Conservation (phyloP, 2,113 vertebrate species). For the Pachypanchax playfairii region DNA sequence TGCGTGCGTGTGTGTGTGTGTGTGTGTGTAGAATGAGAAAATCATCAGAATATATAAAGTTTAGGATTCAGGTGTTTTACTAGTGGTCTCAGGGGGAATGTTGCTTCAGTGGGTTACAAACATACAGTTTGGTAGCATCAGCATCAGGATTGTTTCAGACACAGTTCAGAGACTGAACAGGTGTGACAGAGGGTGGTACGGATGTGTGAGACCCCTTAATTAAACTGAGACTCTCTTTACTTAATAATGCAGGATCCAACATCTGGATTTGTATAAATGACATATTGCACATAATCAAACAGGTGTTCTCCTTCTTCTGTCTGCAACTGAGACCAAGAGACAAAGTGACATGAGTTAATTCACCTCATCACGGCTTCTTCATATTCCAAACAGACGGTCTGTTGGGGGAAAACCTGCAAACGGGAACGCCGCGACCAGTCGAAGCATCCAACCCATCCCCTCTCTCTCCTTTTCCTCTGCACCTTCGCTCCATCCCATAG, state of each 20-base stretch:
- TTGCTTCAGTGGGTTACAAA: constrained; percentile 38
- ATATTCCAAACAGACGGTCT: constrained; percentile 28
- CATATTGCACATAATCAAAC: constrained; percentile 15
- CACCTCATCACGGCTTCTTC: constrained; percentile 24
- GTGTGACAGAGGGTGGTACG: constrained; percentile 67
- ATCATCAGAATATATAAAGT: neutral
- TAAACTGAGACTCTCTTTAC: constrained; percentile 42
- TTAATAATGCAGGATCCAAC: constrained; percentile 43
- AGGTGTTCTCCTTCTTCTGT: constrained; percentile 13
- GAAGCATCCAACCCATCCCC: constrained; percentile 43
- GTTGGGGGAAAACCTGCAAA: constrained; percentile 47
- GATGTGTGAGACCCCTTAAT: constrained; percentile 28
- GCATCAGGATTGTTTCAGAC: constrained; percentile 62
- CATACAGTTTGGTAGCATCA: constrained; percentile 74
- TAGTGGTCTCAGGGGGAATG: constrained; percentile 15
- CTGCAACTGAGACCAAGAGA: constrained; percentile 37
- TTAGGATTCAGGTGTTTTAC: no score
- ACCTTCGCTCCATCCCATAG: constrained; percentile 70
- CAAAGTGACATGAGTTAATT: constrained; percentile 16
- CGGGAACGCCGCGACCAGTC: constrained; percentile 57
- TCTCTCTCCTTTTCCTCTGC: constrained; percentile 1
- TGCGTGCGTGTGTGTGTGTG: neutral
- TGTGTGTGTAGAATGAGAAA: neutral
- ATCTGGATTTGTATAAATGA: constrained; percentile 41
- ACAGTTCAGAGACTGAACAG: constrained; percentile 80